phyloP scores from a whole-genome alignment of 2,113 vertebrate genomes.

The Alethe diademata region DNA sequence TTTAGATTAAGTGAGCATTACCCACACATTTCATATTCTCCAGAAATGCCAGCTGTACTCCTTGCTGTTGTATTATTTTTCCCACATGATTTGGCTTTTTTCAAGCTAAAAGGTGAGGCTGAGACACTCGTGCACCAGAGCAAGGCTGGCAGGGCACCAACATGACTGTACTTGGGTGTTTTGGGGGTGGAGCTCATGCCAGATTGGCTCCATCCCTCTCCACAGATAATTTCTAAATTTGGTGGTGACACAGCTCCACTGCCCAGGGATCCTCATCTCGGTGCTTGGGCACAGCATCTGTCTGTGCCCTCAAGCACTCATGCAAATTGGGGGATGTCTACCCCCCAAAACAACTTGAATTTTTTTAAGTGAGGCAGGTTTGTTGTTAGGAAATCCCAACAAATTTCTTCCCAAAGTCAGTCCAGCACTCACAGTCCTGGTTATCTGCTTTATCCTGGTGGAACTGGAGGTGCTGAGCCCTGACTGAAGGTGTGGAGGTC shows the following conservation, averaged over 20 bases:
- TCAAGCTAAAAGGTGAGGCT: background rate
- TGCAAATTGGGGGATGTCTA: background rate
- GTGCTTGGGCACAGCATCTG: background rate
- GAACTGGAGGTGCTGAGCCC: background rate
- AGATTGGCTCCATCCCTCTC: background rate
- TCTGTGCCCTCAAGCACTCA: background rate
- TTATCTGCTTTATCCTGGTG: background rate
- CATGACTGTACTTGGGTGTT: rapidly evolving
- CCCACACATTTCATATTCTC: background rate
- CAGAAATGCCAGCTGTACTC: background rate
- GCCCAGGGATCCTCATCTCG: background rate
- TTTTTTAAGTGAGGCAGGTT: background rate
- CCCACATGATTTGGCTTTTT: background rate
- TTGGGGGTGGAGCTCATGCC: background rate
- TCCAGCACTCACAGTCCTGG: background rate
- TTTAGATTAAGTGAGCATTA: background rate
- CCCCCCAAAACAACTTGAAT: background rate
- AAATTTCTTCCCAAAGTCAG: background rate
- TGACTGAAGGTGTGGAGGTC: background rate
- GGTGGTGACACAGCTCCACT: background rate
- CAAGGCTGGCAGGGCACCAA: background rate
- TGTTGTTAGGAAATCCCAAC: background rate
- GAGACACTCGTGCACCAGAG: background rate
- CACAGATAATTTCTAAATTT: background rate
- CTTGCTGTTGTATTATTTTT: background rate